A percentile compares a stretch with the other conserved stretches of the same genome.
phyloP scores from a whole-genome alignment of 1,140 invertebrate species.

The Ooceraea biroi region DNA sequence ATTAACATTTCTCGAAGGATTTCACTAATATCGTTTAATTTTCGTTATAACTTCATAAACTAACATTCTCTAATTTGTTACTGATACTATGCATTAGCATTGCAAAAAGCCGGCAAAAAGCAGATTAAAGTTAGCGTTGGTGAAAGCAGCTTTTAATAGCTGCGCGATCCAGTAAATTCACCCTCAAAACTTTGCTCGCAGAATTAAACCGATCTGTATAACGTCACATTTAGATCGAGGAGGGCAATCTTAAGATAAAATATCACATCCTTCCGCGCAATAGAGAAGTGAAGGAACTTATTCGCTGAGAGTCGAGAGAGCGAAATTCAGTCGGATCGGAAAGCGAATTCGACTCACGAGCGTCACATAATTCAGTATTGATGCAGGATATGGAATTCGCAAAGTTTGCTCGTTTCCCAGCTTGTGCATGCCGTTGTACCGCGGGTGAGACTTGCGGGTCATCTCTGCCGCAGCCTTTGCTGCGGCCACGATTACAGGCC shows the following conservation, averaged over 20 bases:
- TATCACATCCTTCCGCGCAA: neutral
- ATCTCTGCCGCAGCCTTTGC: conserved; percentile 15
- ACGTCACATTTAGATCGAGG: neutral
- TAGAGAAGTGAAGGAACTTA: neutral
- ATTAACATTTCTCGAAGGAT: no score
- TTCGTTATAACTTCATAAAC: no score
- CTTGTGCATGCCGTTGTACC: conserved; percentile 4
- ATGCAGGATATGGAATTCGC: conserved; percentile 17
- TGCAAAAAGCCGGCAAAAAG: no score
- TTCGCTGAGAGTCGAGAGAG: conserved; percentile 5
- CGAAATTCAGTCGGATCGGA: neutral
- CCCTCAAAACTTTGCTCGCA: no score
- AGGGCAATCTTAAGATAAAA: neutral
- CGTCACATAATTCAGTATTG: conserved; percentile 67
- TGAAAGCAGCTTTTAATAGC: no score
- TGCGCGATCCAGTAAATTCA: no score
- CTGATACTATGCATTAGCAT: no score
- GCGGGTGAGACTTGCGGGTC: conserved; percentile 8
- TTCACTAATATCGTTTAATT: no score
- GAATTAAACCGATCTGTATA: neutral
- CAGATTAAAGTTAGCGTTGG: no score
- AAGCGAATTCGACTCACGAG: conserved; percentile 66
- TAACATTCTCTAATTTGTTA: no score
- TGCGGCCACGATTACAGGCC: neutral
- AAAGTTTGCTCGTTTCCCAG: conserved; percentile 51